Base-by-base conservation (phyloP, 1,140 invertebrate species). In the Nephotettix cincticeps region DNA sequence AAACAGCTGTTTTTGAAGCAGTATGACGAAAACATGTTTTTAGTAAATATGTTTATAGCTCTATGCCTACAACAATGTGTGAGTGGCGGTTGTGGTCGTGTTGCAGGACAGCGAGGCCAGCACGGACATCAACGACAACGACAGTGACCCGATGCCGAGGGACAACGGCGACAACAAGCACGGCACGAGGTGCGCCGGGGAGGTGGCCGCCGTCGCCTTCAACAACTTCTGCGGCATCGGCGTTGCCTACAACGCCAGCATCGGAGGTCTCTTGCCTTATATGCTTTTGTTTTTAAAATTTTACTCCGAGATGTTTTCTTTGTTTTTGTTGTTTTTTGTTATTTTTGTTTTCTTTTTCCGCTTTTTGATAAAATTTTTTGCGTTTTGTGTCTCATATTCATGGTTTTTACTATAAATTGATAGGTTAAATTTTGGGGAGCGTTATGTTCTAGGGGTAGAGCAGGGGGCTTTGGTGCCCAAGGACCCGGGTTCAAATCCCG, bases 101-200 rank as follows among this genome's bases (percentile, higher is more conserved):
- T 75, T 67, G 71, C 80, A 95, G 93, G 96, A 99, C 84, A 90
- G 93, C 1, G 83, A 89, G 70, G 97, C 97, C 1, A 99, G 96
- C 74, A 96, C 92, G 11, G 98, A 99, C 82, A 97, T 99, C 77
- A 99, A 99, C 78, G 95, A 94, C 76, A 95, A 94, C 77, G 94
- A 98, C 80, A 88, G 91, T 73, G 97, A 99, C 84, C 98, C 98
- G 2, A 98, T 93, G 89, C 97, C 98, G 1, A 89, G 93, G 79
- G 93, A 96, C 80, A 95, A 96, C 80, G 94, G 94, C 3, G 93
- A 96, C 79, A 96, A 96, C 82, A 95, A 95, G 80, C 95, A 97
- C 77, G 95, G 95, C 11, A 97, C 94, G 1, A 84, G 94, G 73
- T 97, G 95, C 79, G 95, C 96, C 11, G 95, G 95, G 17, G 95